Percentiles rank a stretch among this genome's conserved stretches.
These are phyloP conservation scores for Ericerus pela DNA, from an alignment of 1,140 invertebrate genomes.

Conservation along the genomic window DNA sequence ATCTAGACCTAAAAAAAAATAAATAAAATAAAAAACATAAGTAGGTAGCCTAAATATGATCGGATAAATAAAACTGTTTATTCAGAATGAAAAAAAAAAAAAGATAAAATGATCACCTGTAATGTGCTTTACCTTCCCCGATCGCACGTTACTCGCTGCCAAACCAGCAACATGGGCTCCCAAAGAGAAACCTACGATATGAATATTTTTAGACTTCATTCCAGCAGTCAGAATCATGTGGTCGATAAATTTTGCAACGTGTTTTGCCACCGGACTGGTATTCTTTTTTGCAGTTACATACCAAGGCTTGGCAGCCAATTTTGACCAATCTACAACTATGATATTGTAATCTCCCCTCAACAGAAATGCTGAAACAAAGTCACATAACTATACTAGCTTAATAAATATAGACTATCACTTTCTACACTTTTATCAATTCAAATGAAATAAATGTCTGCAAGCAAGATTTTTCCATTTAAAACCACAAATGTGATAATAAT, in stretches of 20 bases:
- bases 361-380: slow-evolving; percentile 36
- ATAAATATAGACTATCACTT: no score
- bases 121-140: slow-evolving; percentile 29
- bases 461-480: no score
- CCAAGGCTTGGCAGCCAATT: slow-evolving; percentile 32
- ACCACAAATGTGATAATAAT: no score
- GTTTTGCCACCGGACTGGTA: slow-evolving; percentile 20
- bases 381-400: neutral
- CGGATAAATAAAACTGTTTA: neutral
- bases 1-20: slow-evolving; percentile 23
- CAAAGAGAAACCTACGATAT: slow-evolving; percentile 27
- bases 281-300: slow-evolving; percentile 24
- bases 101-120: slow-evolving; percentile 29
- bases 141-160: slow-evolving; percentile 28
- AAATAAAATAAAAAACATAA: no score
- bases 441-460: no score
- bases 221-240: slow-evolving; percentile 18
- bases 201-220: slow-evolving; percentile 19
- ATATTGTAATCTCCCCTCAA: slow-evolving; percentile 39
- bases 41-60: no score
- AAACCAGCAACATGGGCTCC: slow-evolving; percentile 28
- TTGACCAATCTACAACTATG: slow-evolving; percentile 47
- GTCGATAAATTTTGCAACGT: slow-evolving; percentile 23
- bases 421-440: no score
- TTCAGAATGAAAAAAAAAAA: no score